Percentiles rank a stretch among this genome's conserved stretches.
These are phyloP conservation scores for Danio tinwini DNA, from an alignment of 2,797 vertebrate genomes.

Conservation along the genomic window DNA sequence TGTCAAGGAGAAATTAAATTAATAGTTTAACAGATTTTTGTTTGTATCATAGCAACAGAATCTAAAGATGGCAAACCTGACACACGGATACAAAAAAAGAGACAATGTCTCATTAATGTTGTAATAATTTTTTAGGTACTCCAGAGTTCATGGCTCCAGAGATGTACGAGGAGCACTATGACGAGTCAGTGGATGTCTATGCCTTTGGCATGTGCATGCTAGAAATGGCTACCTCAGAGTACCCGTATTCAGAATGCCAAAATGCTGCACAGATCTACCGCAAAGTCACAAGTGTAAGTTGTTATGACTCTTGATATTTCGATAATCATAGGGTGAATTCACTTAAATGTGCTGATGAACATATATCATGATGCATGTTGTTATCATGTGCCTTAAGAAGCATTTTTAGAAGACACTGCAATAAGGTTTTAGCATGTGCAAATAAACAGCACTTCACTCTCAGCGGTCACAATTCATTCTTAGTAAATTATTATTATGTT, in stretches of 20 bases:
- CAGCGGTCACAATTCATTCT: neutral
- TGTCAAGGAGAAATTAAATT: neutral
- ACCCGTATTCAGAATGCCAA: constrained; percentile 96
- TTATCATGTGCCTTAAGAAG: neutral
- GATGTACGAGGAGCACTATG: constrained; percentile 98
- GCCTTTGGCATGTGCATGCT: constrained; percentile 98
- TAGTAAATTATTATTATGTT: neutral
- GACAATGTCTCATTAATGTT: neutral
- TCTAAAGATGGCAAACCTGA: neutral
- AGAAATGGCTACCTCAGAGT: constrained; percentile 97
- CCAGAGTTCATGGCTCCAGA: constrained; percentile 90
- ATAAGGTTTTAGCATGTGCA: neutral
- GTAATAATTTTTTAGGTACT: constrained; percentile 71
- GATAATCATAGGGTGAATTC: neutral
- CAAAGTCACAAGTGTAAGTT: constrained; percentile 96
- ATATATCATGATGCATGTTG: neutral
- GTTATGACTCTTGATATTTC: constrained; percentile 11
- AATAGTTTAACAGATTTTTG: neutral
- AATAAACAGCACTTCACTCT: neutral
- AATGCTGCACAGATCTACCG: constrained; percentile 98
- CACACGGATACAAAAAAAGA: neutral
- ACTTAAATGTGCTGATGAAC: neutral
- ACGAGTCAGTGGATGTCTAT: constrained; percentile 97
- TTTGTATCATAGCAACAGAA: constrained; percentile 1
- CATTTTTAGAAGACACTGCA: neutral